A percentile compares a stretch with the other conserved stretches of the same genome.
Conservation (phyloP, 2,888 invertebrate genomes). For the Ormia ochracea region DNA sequence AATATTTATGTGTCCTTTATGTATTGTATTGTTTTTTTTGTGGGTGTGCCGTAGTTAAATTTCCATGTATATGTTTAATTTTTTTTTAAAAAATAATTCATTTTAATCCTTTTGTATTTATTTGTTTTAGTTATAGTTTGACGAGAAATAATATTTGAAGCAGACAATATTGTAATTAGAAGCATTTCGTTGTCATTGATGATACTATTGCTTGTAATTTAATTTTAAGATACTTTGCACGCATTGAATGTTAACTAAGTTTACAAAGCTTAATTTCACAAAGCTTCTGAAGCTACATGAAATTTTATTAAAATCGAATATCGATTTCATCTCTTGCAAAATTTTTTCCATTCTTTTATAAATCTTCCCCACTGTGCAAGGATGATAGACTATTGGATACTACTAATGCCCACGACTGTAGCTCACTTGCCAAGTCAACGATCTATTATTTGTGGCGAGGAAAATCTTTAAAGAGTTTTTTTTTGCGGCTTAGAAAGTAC, state of each 20-base stretch:
- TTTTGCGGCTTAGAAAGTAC: no score
- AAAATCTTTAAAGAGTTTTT: no score
- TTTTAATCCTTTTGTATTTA: not conserved
- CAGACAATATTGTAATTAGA: conserved; percentile 41
- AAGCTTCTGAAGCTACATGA: not conserved
- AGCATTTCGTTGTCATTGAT: conserved; percentile 60
- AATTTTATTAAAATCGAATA: no score
- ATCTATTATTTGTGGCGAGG: no score
- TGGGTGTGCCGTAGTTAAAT: not conserved
- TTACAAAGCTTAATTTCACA: not conserved
- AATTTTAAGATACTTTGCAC: not conserved
- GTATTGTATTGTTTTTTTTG: not conserved
- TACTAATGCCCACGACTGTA: no score
- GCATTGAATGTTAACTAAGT: not conserved
- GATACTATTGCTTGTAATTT: conserved; percentile 53
- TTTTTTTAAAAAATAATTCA: not conserved
- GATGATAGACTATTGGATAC: no score
- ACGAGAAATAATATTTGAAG: conserved; percentile 21
- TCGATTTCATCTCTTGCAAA: no score
- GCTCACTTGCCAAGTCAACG: no score
- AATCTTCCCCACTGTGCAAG: no score
- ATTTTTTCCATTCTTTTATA: no score
- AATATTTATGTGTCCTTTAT: not conserved
- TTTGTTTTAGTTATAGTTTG: not conserved
- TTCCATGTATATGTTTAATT: not conserved